These are phyloP conservation scores for Erynnis tages DNA, from an alignment of 2,888 invertebrate genomes.

Conservation along the genomic window DNA sequence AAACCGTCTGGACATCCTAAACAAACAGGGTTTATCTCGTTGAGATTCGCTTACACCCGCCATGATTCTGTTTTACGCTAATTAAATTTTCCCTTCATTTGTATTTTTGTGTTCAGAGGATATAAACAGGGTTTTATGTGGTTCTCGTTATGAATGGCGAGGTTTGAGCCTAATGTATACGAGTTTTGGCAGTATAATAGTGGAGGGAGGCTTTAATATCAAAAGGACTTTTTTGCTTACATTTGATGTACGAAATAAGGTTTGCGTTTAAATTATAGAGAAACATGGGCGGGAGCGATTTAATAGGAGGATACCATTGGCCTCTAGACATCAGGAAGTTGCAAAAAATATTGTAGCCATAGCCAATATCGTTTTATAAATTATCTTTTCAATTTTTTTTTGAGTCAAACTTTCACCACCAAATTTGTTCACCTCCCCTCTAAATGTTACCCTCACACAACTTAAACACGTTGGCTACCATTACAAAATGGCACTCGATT, in stretches of 20 bases:
- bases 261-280: background rate
- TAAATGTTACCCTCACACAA: no score
- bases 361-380: no score
- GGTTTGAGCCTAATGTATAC: slow-evolving; percentile 9
- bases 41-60: slow-evolving; percentile 14
- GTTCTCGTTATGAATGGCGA: slow-evolving; percentile 16
- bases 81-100: slow-evolving; percentile 20
- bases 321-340: no score
- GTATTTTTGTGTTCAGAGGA: slow-evolving; percentile 15
- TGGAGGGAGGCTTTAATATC: slow-evolving; percentile 3
- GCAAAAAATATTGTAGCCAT: no score
- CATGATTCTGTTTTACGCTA: slow-evolving; percentile 15
- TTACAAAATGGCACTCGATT: no score
- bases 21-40: slow-evolving; percentile 7
- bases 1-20: slow-evolving; percentile 1
- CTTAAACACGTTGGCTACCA: no score
- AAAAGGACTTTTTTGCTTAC: slow-evolving; percentile 9
- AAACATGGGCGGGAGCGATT: background rate
- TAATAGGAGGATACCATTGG: no score
- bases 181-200: slow-evolving; percentile 10
- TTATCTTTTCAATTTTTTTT: no score
- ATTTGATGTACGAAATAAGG: slow-evolving; percentile 3
- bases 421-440: no score
- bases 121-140: slow-evolving; percentile 17
- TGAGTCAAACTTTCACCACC: no score